Conservation (phyloP, 2,797 vertebrate genomes). For the Podarcis siculus region DNA sequence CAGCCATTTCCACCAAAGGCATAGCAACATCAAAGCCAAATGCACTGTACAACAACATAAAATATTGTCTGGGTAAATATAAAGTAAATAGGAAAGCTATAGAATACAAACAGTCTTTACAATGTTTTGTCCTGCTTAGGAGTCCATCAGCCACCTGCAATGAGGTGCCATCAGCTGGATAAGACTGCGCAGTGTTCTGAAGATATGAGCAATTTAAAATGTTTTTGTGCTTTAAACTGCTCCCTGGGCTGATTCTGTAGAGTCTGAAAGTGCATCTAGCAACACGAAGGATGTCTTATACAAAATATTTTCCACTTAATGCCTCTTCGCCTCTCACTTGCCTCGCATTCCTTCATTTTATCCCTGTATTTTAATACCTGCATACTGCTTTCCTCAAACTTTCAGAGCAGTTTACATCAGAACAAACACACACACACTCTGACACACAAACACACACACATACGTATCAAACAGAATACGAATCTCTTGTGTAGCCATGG, state of each 20-base stretch:
- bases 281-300: neutral
- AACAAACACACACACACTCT: neutral
- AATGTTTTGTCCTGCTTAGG: neutral
- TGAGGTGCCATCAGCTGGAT: too few relatives aligned
- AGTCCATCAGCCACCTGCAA: too few relatives aligned
- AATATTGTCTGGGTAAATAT: neutral
- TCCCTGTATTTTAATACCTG: neutral
- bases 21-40: neutral
- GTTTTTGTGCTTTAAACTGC: neutral
- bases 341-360: neutral
- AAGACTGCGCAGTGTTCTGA: neutral
- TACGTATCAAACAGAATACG: neutral
- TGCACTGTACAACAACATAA: neutral
- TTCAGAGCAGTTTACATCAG: neutral
- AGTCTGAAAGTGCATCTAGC: neutral
- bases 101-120: neutral
- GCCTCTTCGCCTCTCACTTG: neutral
- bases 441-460: too few relatives aligned
- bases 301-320: neutral
- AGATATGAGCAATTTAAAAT: neutral
- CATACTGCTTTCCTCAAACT: neutral
- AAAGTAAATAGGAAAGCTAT: neutral
- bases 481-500: neutral
- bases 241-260: neutral
- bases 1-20: neutral